These are phyloP conservation scores for Trachythela sp. DNA, from an alignment of 64 coral and sea anemone genomes.

Conservation along the genomic window DNA sequence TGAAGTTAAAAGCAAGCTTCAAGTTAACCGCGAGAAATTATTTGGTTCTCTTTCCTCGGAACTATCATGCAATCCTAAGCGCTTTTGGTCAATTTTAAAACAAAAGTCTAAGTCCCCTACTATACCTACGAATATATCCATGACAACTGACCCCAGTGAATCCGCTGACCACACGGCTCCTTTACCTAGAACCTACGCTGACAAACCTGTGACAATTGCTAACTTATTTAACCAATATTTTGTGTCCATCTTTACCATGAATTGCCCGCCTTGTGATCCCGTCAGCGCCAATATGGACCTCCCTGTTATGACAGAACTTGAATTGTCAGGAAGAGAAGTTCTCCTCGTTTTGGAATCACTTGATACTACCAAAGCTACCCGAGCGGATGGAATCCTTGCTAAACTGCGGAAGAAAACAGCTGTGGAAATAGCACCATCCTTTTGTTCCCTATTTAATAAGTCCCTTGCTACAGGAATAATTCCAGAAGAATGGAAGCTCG, in stretches of 20 bases:
- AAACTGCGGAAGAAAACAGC: neutral
- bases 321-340: neutral
- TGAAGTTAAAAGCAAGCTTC: slow-evolving; percentile 17
- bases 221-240: neutral
- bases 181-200: neutral
- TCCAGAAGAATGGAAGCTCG: neutral
- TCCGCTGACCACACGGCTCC: neutral
- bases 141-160: neutral
- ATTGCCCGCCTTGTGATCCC: too few relatives aligned
- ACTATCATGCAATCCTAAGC: neutral
- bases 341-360: neutral
- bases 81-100: slow-evolving; percentile 4
- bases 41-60: neutral
- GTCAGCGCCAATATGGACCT: neutral
- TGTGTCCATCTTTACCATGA: neutral
- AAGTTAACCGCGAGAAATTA: neutral
- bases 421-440: neutral
- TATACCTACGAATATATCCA: neutral
- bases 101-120: slow-evolving; percentile 13
- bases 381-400: neutral
- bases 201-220: neutral
- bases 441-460: neutral
- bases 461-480: neutral
- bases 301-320: neutral
- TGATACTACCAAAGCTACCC: neutral